Conservation (phyloP, 2,888 invertebrate genomes). For the Agrotis puta region DNA sequence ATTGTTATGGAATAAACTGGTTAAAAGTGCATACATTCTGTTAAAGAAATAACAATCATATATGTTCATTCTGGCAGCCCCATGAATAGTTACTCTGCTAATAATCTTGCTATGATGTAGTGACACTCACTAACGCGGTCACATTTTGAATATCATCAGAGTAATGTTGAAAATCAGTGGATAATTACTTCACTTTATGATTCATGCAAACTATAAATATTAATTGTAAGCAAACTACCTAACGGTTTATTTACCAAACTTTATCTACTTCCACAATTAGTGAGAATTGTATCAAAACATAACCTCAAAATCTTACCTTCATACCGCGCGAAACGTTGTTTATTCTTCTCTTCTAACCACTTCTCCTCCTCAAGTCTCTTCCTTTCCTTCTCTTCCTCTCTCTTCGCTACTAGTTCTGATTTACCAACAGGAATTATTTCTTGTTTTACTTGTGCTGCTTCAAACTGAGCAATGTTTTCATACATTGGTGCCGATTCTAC, state of each 20-base stretch:
- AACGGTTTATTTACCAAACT: slow-evolving; percentile 1
- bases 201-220: neutral
- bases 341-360: slow-evolving; percentile 81
- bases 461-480: slow-evolving; percentile 93
- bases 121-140: too few relatives aligned
- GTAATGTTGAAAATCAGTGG: neutral
- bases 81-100: neutral
- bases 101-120: too few relatives aligned
- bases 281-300: slow-evolving; percentile 69
- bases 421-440: slow-evolving; percentile 76
- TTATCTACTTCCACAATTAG: neutral
- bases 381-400: slow-evolving; percentile 79
- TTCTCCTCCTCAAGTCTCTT: slow-evolving; percentile 73
- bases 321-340: slow-evolving; percentile 83
- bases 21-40: neutral
- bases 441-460: slow-evolving; percentile 71
- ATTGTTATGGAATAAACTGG: neutral
- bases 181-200: neutral
- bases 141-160: neutral
- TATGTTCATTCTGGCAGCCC: neutral
- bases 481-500: slow-evolving; percentile 91
- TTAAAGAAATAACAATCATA: neutral
- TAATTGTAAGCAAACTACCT: neutral
- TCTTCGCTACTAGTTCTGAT: slow-evolving; percentile 74
- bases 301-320: slow-evolving; percentile 85